Percentiles rank a stretch among this genome's conserved stretches.
Evolutionary conservation across 2,113 vertebrate genomes (phyloP).

Genomic region (Laterallus jamaicensis): DNA sequence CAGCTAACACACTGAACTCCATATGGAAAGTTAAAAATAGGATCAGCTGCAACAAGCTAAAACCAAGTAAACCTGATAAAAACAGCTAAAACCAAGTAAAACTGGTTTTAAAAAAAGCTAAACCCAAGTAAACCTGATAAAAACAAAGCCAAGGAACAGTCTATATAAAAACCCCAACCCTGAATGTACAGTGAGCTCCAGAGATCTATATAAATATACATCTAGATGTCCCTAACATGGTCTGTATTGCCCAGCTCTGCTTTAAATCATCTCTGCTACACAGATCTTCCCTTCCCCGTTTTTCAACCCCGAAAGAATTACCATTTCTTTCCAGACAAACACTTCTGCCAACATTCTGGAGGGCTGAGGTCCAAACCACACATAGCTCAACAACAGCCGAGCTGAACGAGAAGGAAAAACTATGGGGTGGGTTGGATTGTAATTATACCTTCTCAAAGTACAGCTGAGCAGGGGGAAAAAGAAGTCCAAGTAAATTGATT

Average conservation of each 20-base stretch:
- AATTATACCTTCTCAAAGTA: slow-evolving; percentile 48
- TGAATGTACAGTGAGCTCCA: neutral
- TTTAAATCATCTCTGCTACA: slow-evolving; percentile 15
- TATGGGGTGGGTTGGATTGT: neutral
- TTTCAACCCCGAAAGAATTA: slow-evolving; percentile 56
- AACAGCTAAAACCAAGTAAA: neutral
- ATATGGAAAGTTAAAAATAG: neutral
- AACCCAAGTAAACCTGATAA: neutral
- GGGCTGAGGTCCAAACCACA: slow-evolving; percentile 59
- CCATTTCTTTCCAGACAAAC: slow-evolving; percentile 65
- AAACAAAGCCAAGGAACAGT: neutral
- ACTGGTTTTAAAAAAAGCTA: neutral
- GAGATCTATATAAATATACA: neutral
- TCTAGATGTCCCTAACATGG: too few relatives aligned
- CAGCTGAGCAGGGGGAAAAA: neutral
- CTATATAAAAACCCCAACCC: neutral
- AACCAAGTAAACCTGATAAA: neutral
- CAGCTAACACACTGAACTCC: neutral
- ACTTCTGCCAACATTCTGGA: slow-evolving; percentile 54
- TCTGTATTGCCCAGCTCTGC: neutral
- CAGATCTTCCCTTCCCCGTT: neutral
- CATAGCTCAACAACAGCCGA: slow-evolving; percentile 54
- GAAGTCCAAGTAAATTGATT: slow-evolving; percentile 7
- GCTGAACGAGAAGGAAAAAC: slow-evolving; percentile 49
- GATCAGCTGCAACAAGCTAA: neutral